Percentiles rank a stretch among this genome's conserved stretches.
These are phyloP conservation scores for Palythoa heliodiscus DNA, from an alignment of 92 coral and sea anemone species.

Conservation along the genomic window DNA sequence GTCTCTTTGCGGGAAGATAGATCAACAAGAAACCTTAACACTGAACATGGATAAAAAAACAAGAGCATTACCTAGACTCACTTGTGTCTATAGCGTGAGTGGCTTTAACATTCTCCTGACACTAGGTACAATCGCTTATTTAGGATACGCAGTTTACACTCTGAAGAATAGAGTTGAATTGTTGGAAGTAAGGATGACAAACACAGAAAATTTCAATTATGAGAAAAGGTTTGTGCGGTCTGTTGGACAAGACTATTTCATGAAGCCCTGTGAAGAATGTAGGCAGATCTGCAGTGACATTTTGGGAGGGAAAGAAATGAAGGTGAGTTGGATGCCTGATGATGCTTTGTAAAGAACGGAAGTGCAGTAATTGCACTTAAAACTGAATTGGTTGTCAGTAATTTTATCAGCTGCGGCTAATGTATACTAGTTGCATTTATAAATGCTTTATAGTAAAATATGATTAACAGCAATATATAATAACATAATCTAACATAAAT, in stretches of 20 bases:
- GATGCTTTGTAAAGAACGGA: not conserved
- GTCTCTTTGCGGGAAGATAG: too few relatives aligned
- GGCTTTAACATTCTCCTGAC: constrained; percentile 27
- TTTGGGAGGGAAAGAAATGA: not conserved
- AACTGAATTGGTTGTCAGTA: too few relatives aligned
- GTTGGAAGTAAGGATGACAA: constrained; percentile 10
- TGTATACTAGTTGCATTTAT: too few relatives aligned
- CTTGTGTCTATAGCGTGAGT: constrained; percentile 21
- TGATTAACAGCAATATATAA: too few relatives aligned
- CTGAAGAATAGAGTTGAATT: constrained; percentile 5
- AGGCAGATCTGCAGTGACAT: constrained; percentile 7
- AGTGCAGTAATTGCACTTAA: not conserved
- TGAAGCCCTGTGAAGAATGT: constrained; percentile 15
- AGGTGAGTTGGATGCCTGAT: not conserved
- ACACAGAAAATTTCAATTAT: not conserved
- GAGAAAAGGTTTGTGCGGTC: constrained; percentile 17
- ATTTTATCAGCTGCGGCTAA: too few relatives aligned
- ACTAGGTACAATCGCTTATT: not conserved
- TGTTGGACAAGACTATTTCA: not conserved
- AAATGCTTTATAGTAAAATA: too few relatives aligned
- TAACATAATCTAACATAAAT: too few relatives aligned
- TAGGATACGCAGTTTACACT: constrained; percentile 7
- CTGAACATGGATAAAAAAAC: not conserved
- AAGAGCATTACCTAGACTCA: not conserved
- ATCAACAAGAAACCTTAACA: not conserved